These are phyloP conservation scores for Hyperoplus lanceolatus DNA, from an alignment of 2,797 vertebrate species.

Conservation along the genomic window DNA sequence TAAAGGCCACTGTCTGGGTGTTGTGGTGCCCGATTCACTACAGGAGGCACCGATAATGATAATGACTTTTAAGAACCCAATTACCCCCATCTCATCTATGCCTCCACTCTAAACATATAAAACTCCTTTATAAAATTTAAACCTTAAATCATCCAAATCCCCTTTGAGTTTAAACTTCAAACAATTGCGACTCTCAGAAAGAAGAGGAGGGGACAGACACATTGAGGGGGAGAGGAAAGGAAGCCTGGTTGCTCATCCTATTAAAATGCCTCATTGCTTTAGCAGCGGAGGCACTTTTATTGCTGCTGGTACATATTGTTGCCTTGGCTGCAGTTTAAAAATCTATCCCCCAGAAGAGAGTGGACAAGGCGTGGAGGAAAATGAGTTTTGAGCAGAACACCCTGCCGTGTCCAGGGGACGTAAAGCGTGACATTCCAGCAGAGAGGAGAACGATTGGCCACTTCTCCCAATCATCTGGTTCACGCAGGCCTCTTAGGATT, in stretches of 20 bases:
- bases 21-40: slow-evolving; percentile 44
- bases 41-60: slow-evolving; percentile 71
- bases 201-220: slow-evolving; percentile 45
- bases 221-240: slow-evolving; percentile 51
- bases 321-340: slow-evolving; percentile 77
- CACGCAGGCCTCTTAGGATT: slow-evolving; percentile 43
- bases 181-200: slow-evolving; percentile 54
- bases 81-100: slow-evolving; percentile 35
- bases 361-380: slow-evolving; percentile 71
- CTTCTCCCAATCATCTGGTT: slow-evolving; percentile 53
- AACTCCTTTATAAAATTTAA: slow-evolving; percentile 55
- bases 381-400: slow-evolving; percentile 73
- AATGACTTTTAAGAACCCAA: slow-evolving; percentile 53
- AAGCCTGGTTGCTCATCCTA: slow-evolving; percentile 73
- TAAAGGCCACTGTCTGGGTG: slow-evolving; percentile 49
- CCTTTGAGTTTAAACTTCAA: slow-evolving; percentile 69
- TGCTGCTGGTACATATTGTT: slow-evolving; percentile 74
- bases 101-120: slow-evolving; percentile 56
- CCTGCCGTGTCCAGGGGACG: slow-evolving; percentile 61
- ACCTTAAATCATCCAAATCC: slow-evolving; percentile 79
- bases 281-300: slow-evolving; percentile 72
- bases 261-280: slow-evolving; percentile 85
- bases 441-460: slow-evolving; percentile 63
- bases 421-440: slow-evolving; percentile 75
- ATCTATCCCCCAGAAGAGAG: slow-evolving; percentile 73